Base-by-base conservation (phyloP, 2,797 vertebrate species). In the Macroramphosus scolopax region DNA sequence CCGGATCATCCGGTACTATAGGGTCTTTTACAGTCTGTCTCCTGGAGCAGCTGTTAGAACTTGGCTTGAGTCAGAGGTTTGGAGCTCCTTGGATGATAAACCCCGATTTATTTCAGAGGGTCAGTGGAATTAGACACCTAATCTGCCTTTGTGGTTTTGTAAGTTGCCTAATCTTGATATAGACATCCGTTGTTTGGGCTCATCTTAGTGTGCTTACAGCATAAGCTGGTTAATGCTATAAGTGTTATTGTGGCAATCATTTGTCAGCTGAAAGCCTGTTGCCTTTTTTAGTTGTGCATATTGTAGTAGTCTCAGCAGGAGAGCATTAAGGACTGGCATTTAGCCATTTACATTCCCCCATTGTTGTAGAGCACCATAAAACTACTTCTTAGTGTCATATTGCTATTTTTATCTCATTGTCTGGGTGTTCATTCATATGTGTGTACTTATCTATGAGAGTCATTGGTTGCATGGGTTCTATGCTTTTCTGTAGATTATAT, bases 91-190 rank as follows among this genome's bases (percentile, higher is more conserved):
- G 44, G 72, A 79, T 79, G 87, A 85, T 88, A 93, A 95, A 92
- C 89, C 91, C 88, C 86, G 88, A 91, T 92, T 91, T 89, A 67
- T 91, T 90, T 90, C 88, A 70, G 84, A 76, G 86, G 81, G 90
- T 91, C 88, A 85, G 73, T 48, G 79, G 90, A 91, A 90, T 95
- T 94, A 93, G 89, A 89, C 88, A 83, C 80, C 81, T 94, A 93
- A 95, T 93, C 91, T 91, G 88, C 87, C 84, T 94, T 88, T 84
- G 87, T 89, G 82, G 83, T 90, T 88, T 89, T 67, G 77, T 88
- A 88, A 93, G 75, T 88, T 88, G 84, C 83, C 89, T 86, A 80
- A 89, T 90, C 85, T 84, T 81, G 76, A 79, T 83, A 83, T 82
- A 83, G 86, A 84, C 85, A 80, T 81, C 70, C 78, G 52, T 75